Conservation (phyloP, 64 coral and sea anemone genomes). For the Dendronephthya gigantea region DNA sequence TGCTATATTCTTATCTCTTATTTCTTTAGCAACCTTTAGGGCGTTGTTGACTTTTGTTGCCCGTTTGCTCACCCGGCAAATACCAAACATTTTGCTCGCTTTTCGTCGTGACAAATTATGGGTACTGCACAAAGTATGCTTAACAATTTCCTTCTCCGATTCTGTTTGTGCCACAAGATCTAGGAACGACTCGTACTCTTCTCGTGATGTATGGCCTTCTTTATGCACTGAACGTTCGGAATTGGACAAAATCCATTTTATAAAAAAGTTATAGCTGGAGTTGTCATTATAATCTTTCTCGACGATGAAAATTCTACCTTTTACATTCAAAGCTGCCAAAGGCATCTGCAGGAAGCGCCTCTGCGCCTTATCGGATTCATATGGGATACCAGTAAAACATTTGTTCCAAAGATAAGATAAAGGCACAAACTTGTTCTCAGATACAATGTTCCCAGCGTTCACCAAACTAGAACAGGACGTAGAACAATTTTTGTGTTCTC, state of each 20-base stretch:
- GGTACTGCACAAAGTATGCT: not conserved
- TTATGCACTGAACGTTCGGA: not conserved
- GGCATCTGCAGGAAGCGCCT: slow-evolving; percentile 19
- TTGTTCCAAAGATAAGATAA: slow-evolving; percentile 34
- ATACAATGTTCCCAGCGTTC: slow-evolving; percentile 25
- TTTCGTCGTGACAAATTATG: not conserved
- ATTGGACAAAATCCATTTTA: not conserved
- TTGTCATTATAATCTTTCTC: not conserved
- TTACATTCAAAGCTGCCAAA: slow-evolving; percentile 19
- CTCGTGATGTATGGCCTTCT: not conserved
- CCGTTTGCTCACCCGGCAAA: not conserved
- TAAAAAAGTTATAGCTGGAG: not conserved
- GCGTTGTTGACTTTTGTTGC: not conserved
- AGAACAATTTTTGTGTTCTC: slow-evolving; percentile 10
- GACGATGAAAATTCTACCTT: slow-evolving; percentile 4
- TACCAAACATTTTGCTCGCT: not conserved
- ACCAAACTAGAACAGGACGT: slow-evolving; percentile 13
- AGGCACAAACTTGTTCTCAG: slow-evolving; percentile 36
- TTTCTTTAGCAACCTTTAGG: not conserved
- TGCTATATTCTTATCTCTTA: not conserved
- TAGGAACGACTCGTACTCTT: not conserved
- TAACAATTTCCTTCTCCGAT: not conserved
- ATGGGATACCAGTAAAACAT: slow-evolving; percentile 26
- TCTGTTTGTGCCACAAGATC: not conserved
- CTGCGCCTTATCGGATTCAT: slow-evolving; percentile 49